Conservation (phyloP, 2,113 vertebrate genomes). For the Hystrix brachyura region DNA sequence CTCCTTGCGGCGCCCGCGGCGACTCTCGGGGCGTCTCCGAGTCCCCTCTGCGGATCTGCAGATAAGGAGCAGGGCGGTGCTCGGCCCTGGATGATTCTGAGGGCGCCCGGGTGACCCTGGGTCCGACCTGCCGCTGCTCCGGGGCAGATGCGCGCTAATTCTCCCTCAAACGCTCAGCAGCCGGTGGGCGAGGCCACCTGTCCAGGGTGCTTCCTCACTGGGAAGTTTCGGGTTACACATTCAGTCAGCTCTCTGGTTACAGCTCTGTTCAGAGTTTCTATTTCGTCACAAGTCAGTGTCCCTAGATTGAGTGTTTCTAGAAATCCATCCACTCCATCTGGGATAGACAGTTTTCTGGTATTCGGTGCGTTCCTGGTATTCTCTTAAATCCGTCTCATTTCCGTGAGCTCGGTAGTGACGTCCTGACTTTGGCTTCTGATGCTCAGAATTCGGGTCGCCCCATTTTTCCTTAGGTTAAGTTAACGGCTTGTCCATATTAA, state of each 20-base stretch:
- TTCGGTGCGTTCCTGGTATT: too few relatives aligned
- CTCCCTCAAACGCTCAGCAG: not conserved
- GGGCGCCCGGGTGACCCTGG: not conserved
- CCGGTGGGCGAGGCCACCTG: not conserved
- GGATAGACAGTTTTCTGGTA: not conserved
- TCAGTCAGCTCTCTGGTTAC: not conserved
- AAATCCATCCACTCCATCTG: not conserved
- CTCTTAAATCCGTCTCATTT: not conserved
- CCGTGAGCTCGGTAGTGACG: not conserved
- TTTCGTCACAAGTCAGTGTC: not conserved
- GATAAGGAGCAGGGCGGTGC: not conserved
- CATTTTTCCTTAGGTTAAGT: not conserved
- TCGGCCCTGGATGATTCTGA: not conserved
- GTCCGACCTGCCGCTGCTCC: not conserved
- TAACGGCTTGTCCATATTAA: not conserved
- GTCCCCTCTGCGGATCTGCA: not conserved
- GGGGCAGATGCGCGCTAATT: fast-evolving
- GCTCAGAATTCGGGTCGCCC: not conserved
- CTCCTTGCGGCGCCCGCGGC: not conserved
- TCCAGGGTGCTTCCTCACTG: not conserved
- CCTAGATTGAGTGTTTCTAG: not conserved
- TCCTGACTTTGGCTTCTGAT: not conserved
- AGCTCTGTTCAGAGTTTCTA: not conserved
- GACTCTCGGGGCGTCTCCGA: not conserved
- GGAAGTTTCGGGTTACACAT: not conserved